A percentile compares a stretch with the other conserved stretches of the same genome.
Evolutionary conservation across 1,140 invertebrate species (phyloP).

Genomic region (Papilio xuthus): DNA sequence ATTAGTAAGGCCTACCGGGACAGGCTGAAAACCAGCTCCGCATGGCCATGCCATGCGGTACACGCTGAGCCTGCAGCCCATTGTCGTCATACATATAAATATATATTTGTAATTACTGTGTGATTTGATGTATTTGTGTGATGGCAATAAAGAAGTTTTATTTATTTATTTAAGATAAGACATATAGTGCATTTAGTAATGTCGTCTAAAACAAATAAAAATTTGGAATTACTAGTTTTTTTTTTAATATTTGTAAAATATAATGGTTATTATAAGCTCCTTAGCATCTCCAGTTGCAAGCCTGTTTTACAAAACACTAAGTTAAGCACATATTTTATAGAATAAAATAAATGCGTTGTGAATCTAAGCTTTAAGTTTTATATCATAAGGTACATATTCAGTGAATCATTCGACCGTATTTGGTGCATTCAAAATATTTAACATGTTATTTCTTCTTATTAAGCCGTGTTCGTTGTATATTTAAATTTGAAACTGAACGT

Average conservation of each 20-base stretch:
- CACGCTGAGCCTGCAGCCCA: too few species aligned
- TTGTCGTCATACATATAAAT: too few species aligned
- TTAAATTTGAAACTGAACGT: conserved; percentile 10
- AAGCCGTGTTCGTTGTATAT: conserved; percentile 4
- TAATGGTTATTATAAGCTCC: not conserved
- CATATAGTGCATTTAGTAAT: too few species aligned
- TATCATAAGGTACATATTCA: not conserved
- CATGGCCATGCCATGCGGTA: too few species aligned
- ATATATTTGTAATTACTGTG: too few species aligned
- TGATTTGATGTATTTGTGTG: too few species aligned
- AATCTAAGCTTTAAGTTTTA: not conserved
- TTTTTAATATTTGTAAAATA: not conserved
- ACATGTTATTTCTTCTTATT: conserved; percentile 22
- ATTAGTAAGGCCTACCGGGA: too few species aligned
- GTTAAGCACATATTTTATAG: not conserved
- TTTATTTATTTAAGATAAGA: too few species aligned
- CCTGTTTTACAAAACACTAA: not conserved
- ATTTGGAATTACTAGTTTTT: not conserved
- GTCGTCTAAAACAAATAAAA: not conserved
- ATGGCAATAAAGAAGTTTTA: too few species aligned
- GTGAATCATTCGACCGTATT: not conserved
- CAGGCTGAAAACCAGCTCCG: too few species aligned
- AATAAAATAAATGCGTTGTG: not conserved
- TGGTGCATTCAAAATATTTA: conserved; percentile 15
- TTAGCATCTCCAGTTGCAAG: not conserved